These are phyloP conservation scores for Hipposideros larvatus DNA, from an alignment of 2,797 vertebrate species.

Conservation along the genomic window DNA sequence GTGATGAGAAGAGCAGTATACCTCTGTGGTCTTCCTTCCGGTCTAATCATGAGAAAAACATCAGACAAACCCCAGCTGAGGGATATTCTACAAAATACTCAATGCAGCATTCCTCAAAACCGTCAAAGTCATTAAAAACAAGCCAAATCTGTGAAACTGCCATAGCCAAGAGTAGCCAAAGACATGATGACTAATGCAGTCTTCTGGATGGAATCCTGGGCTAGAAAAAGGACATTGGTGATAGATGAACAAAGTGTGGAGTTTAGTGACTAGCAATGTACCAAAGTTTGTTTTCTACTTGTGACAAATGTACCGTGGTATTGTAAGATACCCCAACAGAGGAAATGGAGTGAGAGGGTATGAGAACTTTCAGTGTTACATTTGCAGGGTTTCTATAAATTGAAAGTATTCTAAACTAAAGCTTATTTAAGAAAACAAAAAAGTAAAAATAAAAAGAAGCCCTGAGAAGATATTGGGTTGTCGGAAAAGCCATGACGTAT, in stretches of 20 bases:
- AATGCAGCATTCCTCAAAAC: not conserved
- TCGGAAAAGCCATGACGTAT: too few relatives aligned
- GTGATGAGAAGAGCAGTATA: not conserved
- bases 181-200: not conserved
- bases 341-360: not conserved
- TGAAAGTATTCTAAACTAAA: slow-evolving; percentile 37
- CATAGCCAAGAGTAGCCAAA: not conserved
- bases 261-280: not conserved
- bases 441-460: not conserved
- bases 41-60: not conserved
- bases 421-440: not conserved
- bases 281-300: not conserved
- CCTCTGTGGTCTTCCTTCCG: not conserved
- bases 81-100: not conserved
- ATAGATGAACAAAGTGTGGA: not conserved
- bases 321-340: not conserved
- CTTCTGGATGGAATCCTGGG: not conserved
- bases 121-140: not conserved
- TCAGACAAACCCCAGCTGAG: not conserved
- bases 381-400: not conserved
- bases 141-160: not conserved
- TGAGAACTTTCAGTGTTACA: not conserved
- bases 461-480: not conserved
- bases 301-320: not conserved
- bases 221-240: not conserved